Base-by-base conservation (phyloP, 1,140 invertebrate species). In the Nasonia vitripennis region DNA sequence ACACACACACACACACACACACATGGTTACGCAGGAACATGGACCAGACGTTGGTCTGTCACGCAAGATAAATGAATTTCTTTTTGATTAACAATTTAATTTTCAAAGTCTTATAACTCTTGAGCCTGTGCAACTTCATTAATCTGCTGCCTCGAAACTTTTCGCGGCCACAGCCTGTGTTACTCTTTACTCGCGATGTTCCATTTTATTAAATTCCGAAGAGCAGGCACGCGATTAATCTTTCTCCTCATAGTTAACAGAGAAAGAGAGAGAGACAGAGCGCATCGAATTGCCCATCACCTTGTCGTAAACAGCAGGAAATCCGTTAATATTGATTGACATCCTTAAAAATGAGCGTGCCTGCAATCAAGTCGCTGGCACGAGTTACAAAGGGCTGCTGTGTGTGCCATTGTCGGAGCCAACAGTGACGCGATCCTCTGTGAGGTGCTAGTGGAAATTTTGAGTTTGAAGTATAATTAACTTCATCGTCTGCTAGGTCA, bases 61-160 rank as follows among this genome's bases (percentile, higher is more conserved):
- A 27, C 1, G 27, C 27, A 27, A 27, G 27, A 27, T 27, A 27
- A 27, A 27, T 27, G 27, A 27, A 86, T 48, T 1, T 48, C 74
- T 23, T 17, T 45, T 45, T 77, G 74, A 6, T 1, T 6, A 7
- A 74, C 74, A 41, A 48, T 77, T 77, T 77, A 77, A 77, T 77
- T 77, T 77, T 77, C 51, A 77, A 77, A 77, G 68, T 70, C 68
- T 31, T 27, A 27, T 17, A 20, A 62, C 55, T 62, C 55, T 31
- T 23, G 23, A 70, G 23, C 1, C 9, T 1, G 1, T 9, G 23
- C 68, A 4, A 20, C 71, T 74, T 77, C 74, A 77, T 77, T 77
- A 77, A 77, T 77, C 74, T 77, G 34, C 37, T 17, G 12, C 7
- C 71, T 75, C 73, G 70, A 73, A 73, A 74, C 41, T 78, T 51